Evolutionary conservation across 2,888 invertebrate genomes (phyloP), one percentile per base, ranked within the genome.

Genomic region (Drosophila antonietae): DNA sequence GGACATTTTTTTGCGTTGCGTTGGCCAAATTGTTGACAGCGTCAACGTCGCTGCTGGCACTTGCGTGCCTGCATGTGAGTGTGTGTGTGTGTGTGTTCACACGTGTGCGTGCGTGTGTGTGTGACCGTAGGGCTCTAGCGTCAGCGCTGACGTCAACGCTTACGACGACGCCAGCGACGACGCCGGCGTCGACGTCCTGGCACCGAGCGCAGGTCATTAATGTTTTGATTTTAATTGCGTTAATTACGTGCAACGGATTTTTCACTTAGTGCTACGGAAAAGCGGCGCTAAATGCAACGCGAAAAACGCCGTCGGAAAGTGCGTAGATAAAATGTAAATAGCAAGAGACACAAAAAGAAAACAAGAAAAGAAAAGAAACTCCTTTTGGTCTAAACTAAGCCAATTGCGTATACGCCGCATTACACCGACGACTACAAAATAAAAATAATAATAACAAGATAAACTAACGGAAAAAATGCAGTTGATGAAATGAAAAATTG

Each of bases 191-290:
- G 68, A 62, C 86, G 80, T 64, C 65, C 53, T 64, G 70, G 59
- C 53, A 63, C 60, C 59, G 73, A 78, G 88, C 88, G 89, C 83
- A 89, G 90, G 90, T 90, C 87, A 88, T 92, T 91, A 91, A 91
- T 91, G 92, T 92, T 92, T 92, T 91, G 92, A 89, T 91, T 92
- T 91, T 91, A 91, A 91, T 92, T 91, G 91, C 90, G 91, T 91
- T 91, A 92, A 91, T 91, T 91, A 92, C 92, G 85, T 91, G 90
- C 89, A 80, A 83, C 91, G 91, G 92, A 88, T 90, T 90, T 90
- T 88, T 83, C 90, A 87, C 80, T 90, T 80, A 77, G 70, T 69
- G 69, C 68, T 70, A 52, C 68, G 49, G 56, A 33, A 72, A 65
- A 46, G 43, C 53, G 55, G 44, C 51, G 49, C 56, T 43, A 57